These are phyloP conservation scores for Spizaetus ornatus DNA, from an alignment of 2,113 vertebrate species.

Conservation along the genomic window DNA sequence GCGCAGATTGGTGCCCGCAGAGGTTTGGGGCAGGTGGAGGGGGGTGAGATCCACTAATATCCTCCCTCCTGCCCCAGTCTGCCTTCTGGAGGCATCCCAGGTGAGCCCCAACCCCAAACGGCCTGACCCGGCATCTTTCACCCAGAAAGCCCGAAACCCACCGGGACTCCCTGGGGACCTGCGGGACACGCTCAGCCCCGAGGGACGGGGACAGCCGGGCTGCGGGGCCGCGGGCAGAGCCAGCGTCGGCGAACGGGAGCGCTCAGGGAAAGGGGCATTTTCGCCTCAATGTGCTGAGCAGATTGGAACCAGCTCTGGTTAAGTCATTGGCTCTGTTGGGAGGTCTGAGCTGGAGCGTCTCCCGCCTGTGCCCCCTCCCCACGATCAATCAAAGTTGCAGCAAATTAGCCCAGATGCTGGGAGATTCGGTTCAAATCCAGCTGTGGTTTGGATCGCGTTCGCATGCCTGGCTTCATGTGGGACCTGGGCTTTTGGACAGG, in stretches of 20 bases:
- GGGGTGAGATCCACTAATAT: background rate
- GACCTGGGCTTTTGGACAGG: slow-evolving; percentile 63
- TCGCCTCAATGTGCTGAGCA: slow-evolving; percentile 39
- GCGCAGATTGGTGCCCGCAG: background rate
- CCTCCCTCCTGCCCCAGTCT: background rate
- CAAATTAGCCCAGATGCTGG: slow-evolving; percentile 67
- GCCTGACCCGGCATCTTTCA: background rate
- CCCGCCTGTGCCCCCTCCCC: slow-evolving; percentile 60
- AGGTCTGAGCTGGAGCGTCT: slow-evolving; percentile 56
- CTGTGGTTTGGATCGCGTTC: slow-evolving; percentile 61
- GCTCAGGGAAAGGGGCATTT: slow-evolving; percentile 9
- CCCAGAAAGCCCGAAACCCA: background rate
- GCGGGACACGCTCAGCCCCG: background rate
- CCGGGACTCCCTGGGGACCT: background rate
- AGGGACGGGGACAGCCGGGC: background rate
- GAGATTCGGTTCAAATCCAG: slow-evolving; percentile 59
- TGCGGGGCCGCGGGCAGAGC: background rate
- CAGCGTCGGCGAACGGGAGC: background rate
- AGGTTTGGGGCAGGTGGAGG: background rate
- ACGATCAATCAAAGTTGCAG: slow-evolving; percentile 64
- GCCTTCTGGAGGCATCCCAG: background rate
- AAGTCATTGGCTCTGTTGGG: slow-evolving; percentile 64
- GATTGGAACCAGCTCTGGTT: slow-evolving; percentile 57
- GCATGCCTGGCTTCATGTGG: slow-evolving; percentile 61
- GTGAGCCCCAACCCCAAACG: background rate